phyloP scores from a whole-genome alignment of 2,113 vertebrate genomes.

The Myotis lucifugus region DNA sequence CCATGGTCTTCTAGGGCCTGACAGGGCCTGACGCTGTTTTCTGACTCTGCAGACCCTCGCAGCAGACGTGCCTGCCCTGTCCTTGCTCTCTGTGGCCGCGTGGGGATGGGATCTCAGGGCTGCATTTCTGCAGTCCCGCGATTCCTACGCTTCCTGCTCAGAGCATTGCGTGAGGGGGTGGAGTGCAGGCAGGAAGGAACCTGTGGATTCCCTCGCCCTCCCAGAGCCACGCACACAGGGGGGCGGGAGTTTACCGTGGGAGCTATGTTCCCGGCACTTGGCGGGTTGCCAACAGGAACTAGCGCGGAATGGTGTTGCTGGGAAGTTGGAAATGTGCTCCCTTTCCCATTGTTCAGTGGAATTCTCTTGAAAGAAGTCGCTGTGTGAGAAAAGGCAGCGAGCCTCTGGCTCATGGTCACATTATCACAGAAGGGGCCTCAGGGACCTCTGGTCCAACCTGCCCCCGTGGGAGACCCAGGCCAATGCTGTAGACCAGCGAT shows the following conservation, averaged over 20 bases:
- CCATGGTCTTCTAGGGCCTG: background rate
- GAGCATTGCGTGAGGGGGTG: background rate
- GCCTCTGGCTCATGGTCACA: background rate
- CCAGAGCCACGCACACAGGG: background rate
- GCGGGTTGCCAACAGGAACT: background rate
- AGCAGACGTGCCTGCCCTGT: background rate
- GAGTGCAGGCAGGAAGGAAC: background rate
- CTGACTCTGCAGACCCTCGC: no score
- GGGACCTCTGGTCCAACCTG: background rate
- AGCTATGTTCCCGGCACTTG: background rate
- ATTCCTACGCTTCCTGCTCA: background rate
- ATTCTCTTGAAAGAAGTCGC: background rate
- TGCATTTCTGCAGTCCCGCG: background rate
- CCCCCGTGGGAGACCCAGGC: background rate
- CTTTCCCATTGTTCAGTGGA: background rate
- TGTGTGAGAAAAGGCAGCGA: background rate
- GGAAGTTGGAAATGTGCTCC: background rate
- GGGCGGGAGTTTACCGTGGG: background rate
- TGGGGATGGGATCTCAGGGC: background rate
- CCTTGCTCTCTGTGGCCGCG: background rate
- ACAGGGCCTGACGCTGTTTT: background rate
- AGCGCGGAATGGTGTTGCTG: background rate
- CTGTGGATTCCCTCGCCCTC: background rate
- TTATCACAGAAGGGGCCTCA: background rate
- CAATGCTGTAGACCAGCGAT: no score